Evolutionary conservation across 2,113 vertebrate genomes (phyloP).

Genomic region (Sinocyclocheilus anshuiensis): DNA sequence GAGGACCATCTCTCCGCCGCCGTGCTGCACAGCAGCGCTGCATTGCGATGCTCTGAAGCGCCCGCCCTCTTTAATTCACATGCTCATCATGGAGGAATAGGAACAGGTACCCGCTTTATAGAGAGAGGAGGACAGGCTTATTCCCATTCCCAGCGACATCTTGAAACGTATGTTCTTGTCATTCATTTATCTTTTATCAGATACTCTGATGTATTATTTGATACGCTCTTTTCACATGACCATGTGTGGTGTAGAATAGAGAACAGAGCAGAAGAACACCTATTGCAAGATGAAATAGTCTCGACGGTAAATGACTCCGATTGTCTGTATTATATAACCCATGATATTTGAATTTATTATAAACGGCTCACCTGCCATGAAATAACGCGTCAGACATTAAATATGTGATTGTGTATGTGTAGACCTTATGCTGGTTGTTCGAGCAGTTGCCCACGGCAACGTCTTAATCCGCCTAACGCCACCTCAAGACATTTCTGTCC

Average conservation of each 20-base stretch:
- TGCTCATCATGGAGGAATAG: slow-evolving; percentile 68
- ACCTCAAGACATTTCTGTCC: slow-evolving; percentile 2
- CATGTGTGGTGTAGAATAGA: not conserved
- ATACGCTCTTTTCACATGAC: not conserved
- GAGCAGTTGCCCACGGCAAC: slow-evolving; percentile 21
- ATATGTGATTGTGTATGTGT: not conserved
- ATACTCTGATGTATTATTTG: not conserved
- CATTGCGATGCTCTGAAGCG: slow-evolving; percentile 51
- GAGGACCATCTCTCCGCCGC: not conserved
- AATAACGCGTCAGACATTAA: not conserved
- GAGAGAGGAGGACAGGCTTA: slow-evolving; percentile 55
- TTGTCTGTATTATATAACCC: not conserved
- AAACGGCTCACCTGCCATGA: not conserved
- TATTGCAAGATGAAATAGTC: not conserved
- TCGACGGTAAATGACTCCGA: slow-evolving; percentile 9
- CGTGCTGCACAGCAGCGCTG: slow-evolving; percentile 40
- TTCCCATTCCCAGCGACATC: slow-evolving; percentile 17
- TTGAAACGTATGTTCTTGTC: not conserved
- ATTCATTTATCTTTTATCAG: slow-evolving; percentile 5
- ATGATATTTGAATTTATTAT: not conserved
- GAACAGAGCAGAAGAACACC: not conserved
- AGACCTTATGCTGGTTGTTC: not conserved
- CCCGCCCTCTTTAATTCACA: slow-evolving; percentile 43
- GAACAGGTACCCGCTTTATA: slow-evolving; percentile 57
- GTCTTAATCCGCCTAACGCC: slow-evolving; percentile 26